A percentile compares a stretch with the other conserved stretches of the same genome.
phyloP scores from a whole-genome alignment of 2,888 invertebrate species.

The Proisotoma minuta region DNA sequence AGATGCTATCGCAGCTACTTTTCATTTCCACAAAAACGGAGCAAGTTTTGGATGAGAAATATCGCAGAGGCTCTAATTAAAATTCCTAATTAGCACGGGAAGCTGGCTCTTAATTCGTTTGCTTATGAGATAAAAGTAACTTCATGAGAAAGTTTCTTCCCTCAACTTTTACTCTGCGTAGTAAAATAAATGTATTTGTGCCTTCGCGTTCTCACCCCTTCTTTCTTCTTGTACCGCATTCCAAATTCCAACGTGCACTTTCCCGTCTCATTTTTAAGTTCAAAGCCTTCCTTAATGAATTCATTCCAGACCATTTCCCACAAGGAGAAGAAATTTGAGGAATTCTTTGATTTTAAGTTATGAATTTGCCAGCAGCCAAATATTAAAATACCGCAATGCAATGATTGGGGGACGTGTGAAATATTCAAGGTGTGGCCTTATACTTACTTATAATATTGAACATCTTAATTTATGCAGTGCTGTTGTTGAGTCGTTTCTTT shows the following conservation, averaged over 20 bases:
- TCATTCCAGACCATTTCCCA: not conserved
- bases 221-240: not conserved
- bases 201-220: not conserved
- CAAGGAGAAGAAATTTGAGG: not conserved
- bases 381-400: too few species aligned
- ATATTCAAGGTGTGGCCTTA: too few species aligned
- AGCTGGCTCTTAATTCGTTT: slow-evolving; percentile 45
- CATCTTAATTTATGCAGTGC: too few species aligned
- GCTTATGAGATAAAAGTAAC: slow-evolving; percentile 44
- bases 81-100: slow-evolving; percentile 47
- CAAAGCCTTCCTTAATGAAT: not conserved
- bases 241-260: not conserved
- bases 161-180: slow-evolving; percentile 10
- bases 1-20: too few species aligned
- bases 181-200: not conserved
- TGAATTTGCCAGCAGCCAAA: too few species aligned
- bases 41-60: slow-evolving; percentile 24
- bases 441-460: too few species aligned
- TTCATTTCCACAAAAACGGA: too few species aligned
- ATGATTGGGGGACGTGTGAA: too few species aligned
- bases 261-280: not conserved
- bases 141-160: slow-evolving; percentile 19
- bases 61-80: slow-evolving; percentile 45
- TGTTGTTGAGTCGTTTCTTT: too few species aligned
- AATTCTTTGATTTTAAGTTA: slow-evolving; percentile 2